Evolutionary conservation across 2,797 vertebrate genomes (phyloP), one percentile per base, ranked within the genome.

Genomic region (Monodelphis domestica): DNA sequence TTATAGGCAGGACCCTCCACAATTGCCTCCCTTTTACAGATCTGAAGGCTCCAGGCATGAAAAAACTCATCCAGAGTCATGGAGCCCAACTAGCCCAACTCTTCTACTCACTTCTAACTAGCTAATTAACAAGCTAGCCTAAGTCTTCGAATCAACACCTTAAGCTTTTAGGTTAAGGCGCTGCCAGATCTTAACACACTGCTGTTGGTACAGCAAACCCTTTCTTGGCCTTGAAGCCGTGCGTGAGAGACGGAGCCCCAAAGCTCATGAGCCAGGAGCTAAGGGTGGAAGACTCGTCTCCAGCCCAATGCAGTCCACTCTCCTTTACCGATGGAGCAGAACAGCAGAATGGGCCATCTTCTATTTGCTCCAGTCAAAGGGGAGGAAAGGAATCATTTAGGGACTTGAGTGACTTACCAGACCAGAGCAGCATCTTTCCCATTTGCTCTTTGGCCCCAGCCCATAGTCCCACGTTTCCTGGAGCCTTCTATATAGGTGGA

Each of bases 341-440:
- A 29, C 63, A 29, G 50, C 50, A 14, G 1, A 14, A 26, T 90
- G 26, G 53, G 24, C 52, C 90, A 63, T 21, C n/a, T 52, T 53
- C 54, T 53, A 3, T 10, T 28, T 55, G 0, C 33, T 24, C 26
- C 15, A 88, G 51, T 28, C 38, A 88, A 38, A 63, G 30, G 38
- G n/a, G 30, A 94, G 50, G 53, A 45, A 28, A 14, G 30, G 6
- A 28, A 52, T 24, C 12, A 26, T 2, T 6, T 15, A 0, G 45
- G 28, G 54, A 38, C 50, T 30, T 84, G 17, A 54, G n/a, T 87
- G 55, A 93, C 91, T 96, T 45, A 96, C 90, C 91, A 54, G 89
- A 84, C 91, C 91, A 94, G 45, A 96, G 91, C 70, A 87, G n/a
- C 91, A 94, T 90, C 54, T 50, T 93, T 52, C 87, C 53, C 93